Base-by-base conservation (phyloP, 1,140 invertebrate genomes). In the Chironomus striatipennis region DNA sequence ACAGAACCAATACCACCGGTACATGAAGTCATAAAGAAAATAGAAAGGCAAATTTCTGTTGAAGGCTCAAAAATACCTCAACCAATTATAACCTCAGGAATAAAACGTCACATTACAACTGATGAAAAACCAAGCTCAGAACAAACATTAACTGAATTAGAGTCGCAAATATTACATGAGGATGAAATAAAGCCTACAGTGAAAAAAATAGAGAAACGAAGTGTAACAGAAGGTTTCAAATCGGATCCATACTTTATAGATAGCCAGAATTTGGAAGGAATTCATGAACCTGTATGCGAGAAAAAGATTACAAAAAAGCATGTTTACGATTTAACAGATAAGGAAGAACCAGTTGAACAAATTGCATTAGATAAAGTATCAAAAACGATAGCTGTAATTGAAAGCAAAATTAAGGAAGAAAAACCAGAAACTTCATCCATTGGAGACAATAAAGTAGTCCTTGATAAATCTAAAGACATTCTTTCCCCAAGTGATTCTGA, bases 241-340 rank as follows among this genome's bases (percentile, higher is more conserved):
- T 17, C 57, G 7, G n/a, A 24, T 18, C 17, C 43, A 12, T 67
- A 43, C 15, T 42, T 10, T 70, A 17, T 67, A 7, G 57, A 65
- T 67, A 1, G 65, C 15, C 20, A 67, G 6, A 18, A 73, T 73
- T 21, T 75, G 42, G 34, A 67, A 12, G 57, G n/a, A n/a, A 65
- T 74, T 70, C 15, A 47, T 20, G 75, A 75, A 70, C 57, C 73
- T 24, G 65, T 75, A n/a, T 75, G 47, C 34, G 75, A 75, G 24
- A 73, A 34, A 3, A 34, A 42, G 7, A 70, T 64, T 18, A 43
- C 17, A 2, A 75, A 75, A 73, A 18, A 17, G 12, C 20, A 72
- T 8, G 57, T 75, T 9, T 9, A 7, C 17, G 17, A 47, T 47
- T 34, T 43, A 10, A 43, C 73, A 7, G 42, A 43, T 73, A 42